A percentile compares a stretch with the other conserved stretches of the same genome.
Conservation (phyloP, 2,797 vertebrate species). For the Falco biarmicus region DNA sequence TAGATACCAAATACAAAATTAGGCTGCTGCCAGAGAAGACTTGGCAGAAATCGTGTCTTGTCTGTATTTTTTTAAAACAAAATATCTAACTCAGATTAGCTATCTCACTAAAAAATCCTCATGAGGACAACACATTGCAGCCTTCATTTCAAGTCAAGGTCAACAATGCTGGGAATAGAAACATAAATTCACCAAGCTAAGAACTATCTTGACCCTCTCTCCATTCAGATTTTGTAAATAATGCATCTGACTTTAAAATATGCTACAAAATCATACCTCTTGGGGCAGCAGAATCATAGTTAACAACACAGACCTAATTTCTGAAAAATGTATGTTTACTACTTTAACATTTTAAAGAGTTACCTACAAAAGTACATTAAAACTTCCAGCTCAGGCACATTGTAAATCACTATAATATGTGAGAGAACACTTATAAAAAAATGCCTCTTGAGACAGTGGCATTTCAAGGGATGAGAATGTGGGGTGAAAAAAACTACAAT, state of each 20-base stretch:
- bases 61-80: neutral
- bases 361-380: neutral
- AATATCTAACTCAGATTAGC: neutral
- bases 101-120: neutral
- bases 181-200: neutral
- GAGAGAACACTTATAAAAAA: neutral
- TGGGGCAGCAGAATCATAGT: neutral
- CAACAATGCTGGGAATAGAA: neutral
- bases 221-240: neutral
- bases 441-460: neutral
- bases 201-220: neutral
- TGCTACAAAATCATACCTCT: neutral
- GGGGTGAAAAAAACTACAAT: neutral
- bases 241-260: neutral
- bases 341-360: constrained; percentile 11
- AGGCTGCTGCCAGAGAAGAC: neutral
- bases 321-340: neutral
- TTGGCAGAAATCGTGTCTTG: neutral
- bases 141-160: neutral
- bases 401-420: neutral
- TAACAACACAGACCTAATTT: neutral
- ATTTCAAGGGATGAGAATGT: neutral
- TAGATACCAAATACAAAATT: neutral
- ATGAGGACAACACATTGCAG: neutral
- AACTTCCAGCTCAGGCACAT: neutral